Percentiles rank a stretch among this genome's conserved stretches.
Conservation (phyloP, 2,797 vertebrate genomes). For the Iguana delicatissima region DNA sequence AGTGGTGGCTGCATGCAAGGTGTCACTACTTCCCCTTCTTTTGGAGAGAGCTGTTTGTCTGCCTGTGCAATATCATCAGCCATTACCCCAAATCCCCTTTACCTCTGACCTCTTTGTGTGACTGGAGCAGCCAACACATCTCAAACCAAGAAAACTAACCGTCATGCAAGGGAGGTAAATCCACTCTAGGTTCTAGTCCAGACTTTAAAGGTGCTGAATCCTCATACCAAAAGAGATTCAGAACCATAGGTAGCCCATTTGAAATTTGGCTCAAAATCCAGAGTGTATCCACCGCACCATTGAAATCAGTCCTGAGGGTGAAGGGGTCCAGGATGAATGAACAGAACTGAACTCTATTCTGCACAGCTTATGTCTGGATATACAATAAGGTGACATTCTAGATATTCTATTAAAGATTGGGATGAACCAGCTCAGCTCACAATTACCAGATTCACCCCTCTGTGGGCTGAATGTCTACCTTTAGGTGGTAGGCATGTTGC, state of each 20-base stretch:
- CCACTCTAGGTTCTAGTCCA: background rate
- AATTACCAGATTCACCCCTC: background rate
- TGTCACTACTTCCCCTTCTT: background rate
- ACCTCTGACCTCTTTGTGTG: background rate
- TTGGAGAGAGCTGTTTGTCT: background rate
- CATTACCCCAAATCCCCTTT: background rate
- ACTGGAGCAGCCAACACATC: background rate
- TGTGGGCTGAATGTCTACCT: background rate
- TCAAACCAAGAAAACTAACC: background rate
- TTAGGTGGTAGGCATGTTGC: background rate
- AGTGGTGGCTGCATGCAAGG: background rate
- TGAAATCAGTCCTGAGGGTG: background rate
- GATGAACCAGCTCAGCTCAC: background rate
- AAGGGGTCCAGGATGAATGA: background rate
- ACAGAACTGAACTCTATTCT: background rate
- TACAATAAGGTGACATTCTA: background rate
- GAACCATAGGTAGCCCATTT: too few relatives aligned
- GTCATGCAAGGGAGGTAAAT: too few relatives aligned
- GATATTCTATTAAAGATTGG: background rate
- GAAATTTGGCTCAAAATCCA: too few relatives aligned
- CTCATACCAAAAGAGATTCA: too few relatives aligned
- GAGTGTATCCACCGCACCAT: too few relatives aligned
- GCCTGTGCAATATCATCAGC: too few relatives aligned
- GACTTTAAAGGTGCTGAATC: too few relatives aligned
- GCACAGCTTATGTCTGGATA: too few relatives aligned